Base-by-base conservation (phyloP, 2,888 invertebrate genomes). In the Oxytorus armatus region DNA sequence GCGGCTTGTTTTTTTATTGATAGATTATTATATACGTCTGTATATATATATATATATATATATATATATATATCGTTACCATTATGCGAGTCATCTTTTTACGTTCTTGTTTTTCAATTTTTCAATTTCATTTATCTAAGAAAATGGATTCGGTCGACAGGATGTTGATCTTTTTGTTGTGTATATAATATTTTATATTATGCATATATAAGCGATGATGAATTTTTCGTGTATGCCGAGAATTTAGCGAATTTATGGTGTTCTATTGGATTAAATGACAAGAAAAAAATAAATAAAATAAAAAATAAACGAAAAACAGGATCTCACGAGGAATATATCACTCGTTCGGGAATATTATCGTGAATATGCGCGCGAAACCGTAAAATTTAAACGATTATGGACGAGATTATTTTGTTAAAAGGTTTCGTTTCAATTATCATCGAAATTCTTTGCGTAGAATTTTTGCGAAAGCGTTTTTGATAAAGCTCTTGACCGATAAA, bases 1-100 rank as follows among this genome's bases (percentile, higher is more conserved):
- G 89, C 89, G 90, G 89, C 88, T 88, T 85, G 83, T 29, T 68
- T 59, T 10, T 16, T 51, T 44, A 10, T 68, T 61, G n/a, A n/a
- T n/a, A n/a, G n/a, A n/a, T n/a, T n/a, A n/a, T n/a, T n/a, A n/a
- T n/a, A n/a, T n/a, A n/a, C n/a, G n/a, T 66, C 51, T 77, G 68
- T 72, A 59, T 82, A 49, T 65, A 18, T 68, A 36, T 55, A 55
- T 44, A 53, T 44, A 33, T 61, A 59, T 68, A 61, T 59, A 21
- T 51, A 47, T 66, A 49, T 65, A 23, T 39, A 57, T 72, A 79
- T 39, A 61, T 59, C 36, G 18, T 76, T 44, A 75, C 11, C 57
- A 33, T 65, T 51, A 29, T 7, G 51, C 33, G 65, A 70, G 65
- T 72, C 18, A 53, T 53, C 51, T 69, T 61, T 65, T 78, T 51